Conservation (phyloP, 2,113 vertebrate species). For the Aix galericulata region DNA sequence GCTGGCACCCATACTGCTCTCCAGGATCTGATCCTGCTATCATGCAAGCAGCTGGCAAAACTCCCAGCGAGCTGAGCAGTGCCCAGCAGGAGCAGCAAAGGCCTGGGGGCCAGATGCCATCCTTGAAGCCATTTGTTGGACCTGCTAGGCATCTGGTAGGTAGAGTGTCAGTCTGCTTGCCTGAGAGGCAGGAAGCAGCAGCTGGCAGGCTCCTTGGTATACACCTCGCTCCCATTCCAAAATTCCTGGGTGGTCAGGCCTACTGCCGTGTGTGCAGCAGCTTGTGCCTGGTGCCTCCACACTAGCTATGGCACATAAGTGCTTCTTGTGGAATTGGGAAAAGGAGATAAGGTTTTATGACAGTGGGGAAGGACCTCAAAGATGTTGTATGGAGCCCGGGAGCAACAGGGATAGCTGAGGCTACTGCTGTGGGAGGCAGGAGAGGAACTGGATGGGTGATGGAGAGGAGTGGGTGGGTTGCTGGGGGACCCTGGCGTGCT, state of each 20-base stretch:
- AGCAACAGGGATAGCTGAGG: not conserved
- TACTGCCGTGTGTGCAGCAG: not conserved
- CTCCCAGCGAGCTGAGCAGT: not conserved
- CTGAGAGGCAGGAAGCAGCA: not conserved
- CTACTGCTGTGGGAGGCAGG: not conserved
- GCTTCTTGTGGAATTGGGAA: not conserved
- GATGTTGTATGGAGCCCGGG: not conserved
- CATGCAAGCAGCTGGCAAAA: not conserved
- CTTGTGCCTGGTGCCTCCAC: not conserved
- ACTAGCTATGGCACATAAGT: not conserved
- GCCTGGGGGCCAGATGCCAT: not conserved
- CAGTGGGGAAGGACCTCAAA: not conserved
- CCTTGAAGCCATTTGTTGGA: not conserved
- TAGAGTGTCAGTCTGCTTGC: accelerated
- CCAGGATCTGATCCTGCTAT: not conserved
- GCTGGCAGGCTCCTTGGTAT: not conserved
- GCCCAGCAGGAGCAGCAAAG: not conserved
- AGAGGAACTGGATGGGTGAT: not conserved
- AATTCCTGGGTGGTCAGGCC: not conserved
- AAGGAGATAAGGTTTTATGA: not conserved
- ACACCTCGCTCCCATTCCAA: not conserved
- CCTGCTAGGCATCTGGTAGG: not conserved
- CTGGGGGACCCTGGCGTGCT: not conserved
- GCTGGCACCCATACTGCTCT: accelerated
- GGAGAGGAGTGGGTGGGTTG: not conserved